Conservation (phyloP, 2,888 invertebrate genomes). For the Tridacna gigas region DNA sequence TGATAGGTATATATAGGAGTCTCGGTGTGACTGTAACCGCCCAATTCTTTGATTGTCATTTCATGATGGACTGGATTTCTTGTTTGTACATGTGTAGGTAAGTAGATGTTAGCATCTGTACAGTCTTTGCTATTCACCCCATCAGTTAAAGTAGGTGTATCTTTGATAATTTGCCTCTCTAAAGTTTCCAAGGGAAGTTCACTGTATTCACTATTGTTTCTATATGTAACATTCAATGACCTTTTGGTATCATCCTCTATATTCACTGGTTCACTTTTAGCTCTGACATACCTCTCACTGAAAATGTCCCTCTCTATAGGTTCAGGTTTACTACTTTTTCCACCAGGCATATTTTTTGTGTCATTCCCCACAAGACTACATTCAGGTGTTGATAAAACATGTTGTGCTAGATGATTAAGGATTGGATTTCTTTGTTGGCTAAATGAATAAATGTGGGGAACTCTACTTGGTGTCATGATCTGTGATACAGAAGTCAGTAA, state of each 20-base stretch:
- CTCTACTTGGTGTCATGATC: neutral
- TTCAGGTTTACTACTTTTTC: neutral
- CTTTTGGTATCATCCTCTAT: neutral
- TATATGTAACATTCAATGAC: neutral
- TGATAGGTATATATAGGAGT: neutral
- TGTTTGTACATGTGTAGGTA: neutral
- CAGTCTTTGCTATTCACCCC: neutral
- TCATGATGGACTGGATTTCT: neutral
- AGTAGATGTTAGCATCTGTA: neutral
- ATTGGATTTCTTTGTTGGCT: neutral
- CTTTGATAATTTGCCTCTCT: neutral
- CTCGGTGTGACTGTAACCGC: neutral
- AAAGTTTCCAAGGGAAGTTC: neutral
- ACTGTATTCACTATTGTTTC: neutral
- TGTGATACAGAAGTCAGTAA: slow-evolving; percentile 13
- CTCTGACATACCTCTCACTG: neutral
- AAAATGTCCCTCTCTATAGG: neutral
- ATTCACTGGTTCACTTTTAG: neutral
- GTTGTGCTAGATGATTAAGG: neutral
- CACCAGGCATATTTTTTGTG: neutral
- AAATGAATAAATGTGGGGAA: neutral
- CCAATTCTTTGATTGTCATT: neutral
- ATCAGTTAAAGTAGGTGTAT: neutral
- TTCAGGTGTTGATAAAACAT: neutral
- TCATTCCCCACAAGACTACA: neutral